Conservation (phyloP, 2,113 vertebrate species). For the Ceyx margarethae region DNA sequence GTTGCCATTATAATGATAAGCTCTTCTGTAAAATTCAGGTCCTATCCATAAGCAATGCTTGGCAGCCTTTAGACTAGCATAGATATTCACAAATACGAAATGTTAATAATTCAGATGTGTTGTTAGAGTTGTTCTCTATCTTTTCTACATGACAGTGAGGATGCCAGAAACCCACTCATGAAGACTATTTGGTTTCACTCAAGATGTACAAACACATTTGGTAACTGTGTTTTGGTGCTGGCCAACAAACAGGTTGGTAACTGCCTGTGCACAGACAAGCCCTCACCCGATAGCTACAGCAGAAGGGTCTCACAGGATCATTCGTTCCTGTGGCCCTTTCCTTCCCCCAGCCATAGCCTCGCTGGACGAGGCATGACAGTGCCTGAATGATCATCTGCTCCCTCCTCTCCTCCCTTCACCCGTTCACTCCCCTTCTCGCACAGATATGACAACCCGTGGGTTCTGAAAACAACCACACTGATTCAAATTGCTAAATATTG, state of each 20-base stretch:
- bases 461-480: background rate
- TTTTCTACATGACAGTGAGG: background rate
- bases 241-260: background rate
- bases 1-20: background rate
- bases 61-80: background rate
- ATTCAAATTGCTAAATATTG: constrained; percentile 14
- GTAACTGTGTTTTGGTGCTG: too few species aligned
- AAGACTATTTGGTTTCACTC: background rate
- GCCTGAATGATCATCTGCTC: background rate
- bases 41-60: background rate
- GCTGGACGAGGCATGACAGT: rapidly evolving
- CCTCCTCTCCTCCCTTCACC: background rate
- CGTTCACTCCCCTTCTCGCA: background rate
- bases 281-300: background rate
- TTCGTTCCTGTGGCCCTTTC: background rate
- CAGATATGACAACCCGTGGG: background rate
- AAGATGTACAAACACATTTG: background rate
- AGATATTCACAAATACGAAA: background rate
- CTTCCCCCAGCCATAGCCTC: background rate
- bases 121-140: background rate
- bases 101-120: background rate
- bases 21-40: background rate
- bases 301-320: background rate
- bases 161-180: background rate
- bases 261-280: background rate